Evolutionary conservation across 1,140 invertebrate species (phyloP).

Genomic region (Ostrea denselamellosa): DNA sequence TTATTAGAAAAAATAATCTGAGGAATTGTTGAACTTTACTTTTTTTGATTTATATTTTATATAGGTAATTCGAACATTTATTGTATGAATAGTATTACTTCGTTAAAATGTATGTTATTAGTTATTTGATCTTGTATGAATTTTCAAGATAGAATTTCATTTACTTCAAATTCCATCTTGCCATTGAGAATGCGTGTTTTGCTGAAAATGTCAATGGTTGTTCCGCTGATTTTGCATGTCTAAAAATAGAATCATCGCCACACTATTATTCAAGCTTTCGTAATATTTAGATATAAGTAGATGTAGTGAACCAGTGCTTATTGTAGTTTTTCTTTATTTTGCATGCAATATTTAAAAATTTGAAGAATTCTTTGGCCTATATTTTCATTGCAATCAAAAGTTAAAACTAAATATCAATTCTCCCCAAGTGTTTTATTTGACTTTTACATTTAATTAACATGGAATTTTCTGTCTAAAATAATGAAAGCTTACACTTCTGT

Average conservation of each 20-base stretch:
- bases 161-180: not conserved
- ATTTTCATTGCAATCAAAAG: not conserved
- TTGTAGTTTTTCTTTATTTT: conserved; percentile 47
- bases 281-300: conserved; percentile 43
- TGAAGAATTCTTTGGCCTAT: not conserved
- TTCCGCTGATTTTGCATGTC: conserved; percentile 60
- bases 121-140: conserved; percentile 22
- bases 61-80: too few relatives aligned
- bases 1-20: not conserved
- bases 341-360: not conserved
- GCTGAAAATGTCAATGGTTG: conserved; percentile 15
- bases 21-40: too few relatives aligned
- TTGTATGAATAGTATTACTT: not conserved
- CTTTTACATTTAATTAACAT: conserved; percentile 40
- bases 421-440: conserved; percentile 34
- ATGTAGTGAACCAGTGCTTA: conserved; percentile 25
- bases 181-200: conserved; percentile 27
- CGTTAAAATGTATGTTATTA: not conserved
- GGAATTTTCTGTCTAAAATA: not conserved
- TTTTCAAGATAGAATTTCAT: conserved; percentile 20
- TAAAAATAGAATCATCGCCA: conserved; percentile 49
- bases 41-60: too few relatives aligned
- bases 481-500: not conserved
- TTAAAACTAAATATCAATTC: not conserved
- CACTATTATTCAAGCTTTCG: conserved; percentile 42